Base-by-base conservation (phyloP, 2,888 invertebrate genomes). In the Xylocampa areola region DNA sequence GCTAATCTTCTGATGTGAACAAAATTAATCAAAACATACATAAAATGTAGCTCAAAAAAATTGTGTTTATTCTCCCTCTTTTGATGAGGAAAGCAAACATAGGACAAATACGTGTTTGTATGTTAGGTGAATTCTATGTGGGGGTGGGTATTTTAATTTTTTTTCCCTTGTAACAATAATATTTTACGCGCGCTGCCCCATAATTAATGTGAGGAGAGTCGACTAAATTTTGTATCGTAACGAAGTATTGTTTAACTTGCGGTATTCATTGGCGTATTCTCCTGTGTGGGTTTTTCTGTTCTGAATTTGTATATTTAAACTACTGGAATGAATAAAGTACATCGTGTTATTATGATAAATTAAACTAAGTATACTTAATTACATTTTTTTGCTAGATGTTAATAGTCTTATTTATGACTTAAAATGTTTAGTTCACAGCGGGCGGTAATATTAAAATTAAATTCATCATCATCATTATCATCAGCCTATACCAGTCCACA, bases 231-330 rank as follows among this genome's bases (percentile, higher is more conserved):
- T 44, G 50, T 64, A 60, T 54, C 39, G 65, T 72, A 65, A 72
- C 69, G 65, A 74, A 72, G 76, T 71, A 73, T 73, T 75, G 68
- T 73, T 76, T 68, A 52, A 61, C 44, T 60, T 51, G 36, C 40
- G 49, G 21, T 43, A 35, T 40, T 59, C 39, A 65, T 43, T 43
- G 40, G 29, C 25, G 23, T 63, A 27, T 52, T 58, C 32, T 32
- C 10, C 11, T 36, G 36, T 29, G 29, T 30, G 23, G n/a, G n/a
- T n/a, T 37, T 43, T 41, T 47, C 11, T 19, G 27, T 30, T 29
- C n/a, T 23, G 23, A 16, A 7, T n/a, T 11, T 11, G 4, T n/a
- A 1, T 29, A 23, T 13, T 21, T 2, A 7, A 3, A 21, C 6
- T 2, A 21, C 13, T 21, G 19, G 2, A 6, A 7, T 23, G 4